Evolutionary conservation across 2,888 invertebrate species (phyloP).

Genomic region (Mantis religiosa): DNA sequence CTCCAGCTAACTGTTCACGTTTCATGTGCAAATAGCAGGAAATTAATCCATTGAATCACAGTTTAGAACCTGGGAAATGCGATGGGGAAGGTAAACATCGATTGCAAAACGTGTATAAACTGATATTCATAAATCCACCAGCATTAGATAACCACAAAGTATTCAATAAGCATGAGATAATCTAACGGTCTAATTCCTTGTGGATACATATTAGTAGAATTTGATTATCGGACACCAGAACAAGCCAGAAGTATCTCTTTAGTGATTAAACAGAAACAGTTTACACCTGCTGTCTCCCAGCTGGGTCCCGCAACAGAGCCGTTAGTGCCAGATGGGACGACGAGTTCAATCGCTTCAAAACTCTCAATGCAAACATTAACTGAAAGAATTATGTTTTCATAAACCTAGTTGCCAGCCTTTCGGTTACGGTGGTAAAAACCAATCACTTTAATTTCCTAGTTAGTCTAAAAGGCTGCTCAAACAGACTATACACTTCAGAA

Average conservation of each 20-base stretch:
- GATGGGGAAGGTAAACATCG: neutral
- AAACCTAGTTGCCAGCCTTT: too few species aligned
- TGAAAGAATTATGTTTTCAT: too few species aligned
- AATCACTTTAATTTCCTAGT: too few species aligned
- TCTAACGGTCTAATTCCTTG: neutral
- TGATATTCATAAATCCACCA: neutral
- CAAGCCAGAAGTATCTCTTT: neutral
- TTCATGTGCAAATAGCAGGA: neutral
- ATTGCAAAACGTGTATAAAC: neutral
- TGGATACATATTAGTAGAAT: neutral
- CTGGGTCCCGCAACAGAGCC: neutral
- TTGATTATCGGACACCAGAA: neutral
- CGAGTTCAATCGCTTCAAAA: neutral
- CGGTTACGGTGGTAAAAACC: too few species aligned
- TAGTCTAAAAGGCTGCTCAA: too few species aligned
- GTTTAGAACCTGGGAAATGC: neutral
- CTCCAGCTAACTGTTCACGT: neutral
- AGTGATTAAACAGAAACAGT: neutral
- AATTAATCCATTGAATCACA: neutral
- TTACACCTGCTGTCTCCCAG: neutral
- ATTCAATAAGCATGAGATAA: neutral
- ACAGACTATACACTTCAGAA: too few species aligned
- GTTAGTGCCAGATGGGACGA: neutral
- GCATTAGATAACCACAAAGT: neutral
- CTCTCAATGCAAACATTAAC: neutral